Evolutionary conservation across 2,113 vertebrate genomes (phyloP).

Genomic region (Heterotilapia buettikoferi): DNA sequence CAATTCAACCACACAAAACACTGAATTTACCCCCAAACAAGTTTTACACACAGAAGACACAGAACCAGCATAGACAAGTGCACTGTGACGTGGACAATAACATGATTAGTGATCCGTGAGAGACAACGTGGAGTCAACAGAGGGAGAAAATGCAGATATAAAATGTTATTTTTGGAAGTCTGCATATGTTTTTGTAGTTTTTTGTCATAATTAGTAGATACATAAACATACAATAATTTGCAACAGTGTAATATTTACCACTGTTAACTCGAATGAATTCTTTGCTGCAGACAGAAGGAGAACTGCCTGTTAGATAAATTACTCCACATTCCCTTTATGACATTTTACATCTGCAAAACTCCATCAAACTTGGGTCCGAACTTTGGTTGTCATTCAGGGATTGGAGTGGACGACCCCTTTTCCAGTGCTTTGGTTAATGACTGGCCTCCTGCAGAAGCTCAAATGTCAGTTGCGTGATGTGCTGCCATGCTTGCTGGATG

Average conservation of each 20-base stretch:
- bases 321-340: not conserved
- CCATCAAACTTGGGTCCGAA: not conserved
- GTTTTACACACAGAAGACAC: not conserved
- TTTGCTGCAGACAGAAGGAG: not conserved
- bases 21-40: not conserved
- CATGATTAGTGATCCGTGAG: not conserved
- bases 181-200: not conserved
- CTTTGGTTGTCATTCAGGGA: not conserved
- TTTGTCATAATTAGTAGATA: not conserved
- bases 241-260: not conserved
- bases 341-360: slow-evolving; percentile 3
- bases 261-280: not conserved
- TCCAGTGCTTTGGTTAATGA: slow-evolving; percentile 1
- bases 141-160: not conserved
- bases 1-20: not conserved
- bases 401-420: not conserved
- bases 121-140: not conserved
- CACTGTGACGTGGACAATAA: not conserved
- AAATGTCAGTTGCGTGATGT: slow-evolving; percentile 77
- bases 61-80: not conserved
- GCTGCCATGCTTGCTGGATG: slow-evolving; percentile 81
- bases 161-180: not conserved
- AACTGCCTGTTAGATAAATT: not conserved
- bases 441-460: slow-evolving; percentile 67
- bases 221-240: not conserved